Evolutionary conservation across 2,888 invertebrate genomes (phyloP), one percentile per base, ranked within the genome.

Genomic region (Tenthredo livida): DNA sequence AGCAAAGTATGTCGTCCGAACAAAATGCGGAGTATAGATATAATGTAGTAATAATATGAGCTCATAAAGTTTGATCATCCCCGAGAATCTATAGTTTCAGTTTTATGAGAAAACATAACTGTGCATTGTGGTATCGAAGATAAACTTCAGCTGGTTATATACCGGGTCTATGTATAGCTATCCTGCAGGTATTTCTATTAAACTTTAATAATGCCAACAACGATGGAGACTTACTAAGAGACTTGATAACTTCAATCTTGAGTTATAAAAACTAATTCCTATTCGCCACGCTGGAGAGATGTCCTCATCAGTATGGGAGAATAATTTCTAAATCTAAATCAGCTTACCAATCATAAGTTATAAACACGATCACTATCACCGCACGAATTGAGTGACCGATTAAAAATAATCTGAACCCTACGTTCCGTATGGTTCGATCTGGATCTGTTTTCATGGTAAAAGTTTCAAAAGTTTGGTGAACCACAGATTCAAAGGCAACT

Each of bases 381-480:
- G 37, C 37, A 29, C 65, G 29, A 33, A 67, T 33, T 67, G 25
- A 21, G 67, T 67, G 15, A 67, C 17, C 33, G 7, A 2, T 67
- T 67, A 5, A 17, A 67, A 67, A 67, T 17, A 33, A 67, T 1
- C 65, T 29, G 12, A 17, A 67, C 25, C 65, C 12, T 33, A 9
- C 33, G 25, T 17, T 50, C 50, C 29, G 10, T 29, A 29, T 15
- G 29, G 65, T 67, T 67, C 7, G 37, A 37, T 37, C 37, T 37
- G 0, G 17, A 33, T 29, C 25, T 67, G 15, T 33, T 67, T 67
- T 67, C 67, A 17, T 25, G 25, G 21, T 73, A 9, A 73, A 73
- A 73, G 67, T 67, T 67, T 33, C 17, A 17, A 67, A 80, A 80
- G 40, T 80, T 80, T 58, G 80, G 37, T 61, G 21, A 80, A 9